Base-by-base conservation (phyloP, 2,113 vertebrate species). In the Corythornis madagascariensis region DNA sequence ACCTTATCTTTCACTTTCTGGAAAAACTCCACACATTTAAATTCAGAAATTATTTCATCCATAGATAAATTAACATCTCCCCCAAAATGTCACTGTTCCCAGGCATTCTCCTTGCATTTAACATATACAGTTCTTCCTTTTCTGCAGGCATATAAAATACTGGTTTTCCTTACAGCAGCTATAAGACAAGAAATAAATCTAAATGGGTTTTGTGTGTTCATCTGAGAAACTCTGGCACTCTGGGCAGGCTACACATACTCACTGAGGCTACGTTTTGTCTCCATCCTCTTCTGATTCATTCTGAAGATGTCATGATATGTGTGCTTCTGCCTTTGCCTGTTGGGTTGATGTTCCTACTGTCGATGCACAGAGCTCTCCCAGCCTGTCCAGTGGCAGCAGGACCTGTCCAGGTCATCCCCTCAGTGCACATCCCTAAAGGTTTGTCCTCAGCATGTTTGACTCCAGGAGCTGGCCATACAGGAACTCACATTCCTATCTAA, bases 41-140 rank as follows among this genome's bases (percentile, higher is more conserved):
- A 93, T 77, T 84, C 43, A 47, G 29, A 61, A 74, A 79, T 75
- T 1, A 56, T 94, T 94, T 94, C 83, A 86, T 81, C 72, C 19
- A 15, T 7, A 33, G 50, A 78, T 21, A 50, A 93, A 83, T 33
- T 16, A 59, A 75, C 52, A 89, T 53, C 67, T 91, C 74, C 77
- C 59, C 76, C 73, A 42, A 76, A 94, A 64, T 48, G 13, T 61
- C 57, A 33, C 26, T 9, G 14, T 78, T 77, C 18, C 56, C 33
- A 52, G 20, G 29, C 40, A 40, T 88, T 89, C 48, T 74, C 93
- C 19, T 60, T 66, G 28, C 26, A 31, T 53, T 73, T 78, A 56
- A 28, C 14, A 6, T 40, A 24, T 4, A 43, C 14, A 15, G 3
- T 29, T 65, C 12, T 78, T 86, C 29, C 22, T 60, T 70, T 90